Evolutionary conservation across 2,888 invertebrate genomes (phyloP).

Genomic region (Anthophora plumipes): DNA sequence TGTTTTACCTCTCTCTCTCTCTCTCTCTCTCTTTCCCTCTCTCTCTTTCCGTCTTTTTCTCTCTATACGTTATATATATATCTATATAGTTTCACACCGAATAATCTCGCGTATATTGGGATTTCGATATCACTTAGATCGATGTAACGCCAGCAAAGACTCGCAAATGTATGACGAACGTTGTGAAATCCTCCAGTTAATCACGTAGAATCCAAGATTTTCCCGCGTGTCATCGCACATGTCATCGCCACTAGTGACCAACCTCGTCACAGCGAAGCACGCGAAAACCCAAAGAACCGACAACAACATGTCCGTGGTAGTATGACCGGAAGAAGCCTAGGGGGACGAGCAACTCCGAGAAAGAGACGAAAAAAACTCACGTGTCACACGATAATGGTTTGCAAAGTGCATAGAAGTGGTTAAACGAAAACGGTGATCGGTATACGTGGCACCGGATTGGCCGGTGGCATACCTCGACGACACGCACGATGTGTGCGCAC

Average conservation of each 20-base stretch:
- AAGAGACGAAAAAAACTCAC: constrained; percentile 37
- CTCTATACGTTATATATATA: too few relatives aligned
- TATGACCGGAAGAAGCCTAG: not conserved
- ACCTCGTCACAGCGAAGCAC: constrained; percentile 1
- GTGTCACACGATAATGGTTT: constrained; percentile 30
- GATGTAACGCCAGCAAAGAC: constrained; percentile 1
- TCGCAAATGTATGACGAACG: not conserved
- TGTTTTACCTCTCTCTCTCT: constrained; percentile 1
- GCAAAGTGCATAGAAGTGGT: constrained; percentile 29
- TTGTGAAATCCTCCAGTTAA: not conserved
- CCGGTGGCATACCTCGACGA: constrained; percentile 53
- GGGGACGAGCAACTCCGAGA: not conserved
- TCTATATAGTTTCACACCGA: constrained; percentile 10
- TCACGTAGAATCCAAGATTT: not conserved
- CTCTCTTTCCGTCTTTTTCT: too few relatives aligned
- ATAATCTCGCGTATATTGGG: constrained; percentile 18
- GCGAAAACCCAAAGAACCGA: not conserved
- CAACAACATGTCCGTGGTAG: not conserved
- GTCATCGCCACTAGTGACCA: constrained; percentile 1
- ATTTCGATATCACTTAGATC: not conserved
- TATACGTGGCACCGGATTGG: constrained; percentile 63
- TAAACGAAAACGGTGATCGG: constrained; percentile 52
- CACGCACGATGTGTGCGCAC: constrained; percentile 62
- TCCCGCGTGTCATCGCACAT: constrained; percentile 30
- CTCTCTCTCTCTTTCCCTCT: too few relatives aligned